Evolutionary conservation across 2,888 invertebrate genomes (phyloP), one percentile per base, ranked within the genome.

Genomic region (Polia nebulosa): DNA sequence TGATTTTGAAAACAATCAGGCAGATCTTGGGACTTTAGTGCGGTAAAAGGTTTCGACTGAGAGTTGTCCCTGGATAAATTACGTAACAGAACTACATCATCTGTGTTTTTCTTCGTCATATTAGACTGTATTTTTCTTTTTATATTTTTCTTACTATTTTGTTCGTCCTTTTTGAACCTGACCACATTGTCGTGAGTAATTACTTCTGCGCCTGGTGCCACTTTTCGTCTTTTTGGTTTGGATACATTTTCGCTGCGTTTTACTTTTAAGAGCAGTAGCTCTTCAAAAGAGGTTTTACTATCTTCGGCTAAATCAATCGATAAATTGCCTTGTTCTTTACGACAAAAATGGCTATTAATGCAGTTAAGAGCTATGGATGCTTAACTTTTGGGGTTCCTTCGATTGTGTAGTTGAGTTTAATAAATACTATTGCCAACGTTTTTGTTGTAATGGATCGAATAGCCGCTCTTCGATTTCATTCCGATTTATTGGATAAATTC

Each of bases 141-240:
- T 34, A 15, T 17, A 22, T 34, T 8, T 7, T 39, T 56, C 25
- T 41, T 41, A 17, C 4, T 41, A 17, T 41, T 41, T 56, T 41
- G 27, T 56, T 56, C 39, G 39, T 41, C 39, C n/a, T 13, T 56
- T 56, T 27, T 56, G 25, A n/a, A 41, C 39, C 27, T 36, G 6
- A 56, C 1, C 25, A 55, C 32, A 45, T 53, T 55, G 25, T 25
- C 32, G 27, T 62, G 53, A 55, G 60, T 51, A 29, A 60, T 60
- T 7, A 60, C 60, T 15, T 49, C 60, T 29, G 60, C 49, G n/a
- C 49, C 49, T 49, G 60, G 60, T 20, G 60, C 60, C 36, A 58
- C 45, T 17, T 47, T 47, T 58, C 34, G 59, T 9, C 47, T 34
- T 3, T n/a, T 36, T 59, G 34, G 47, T 22, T 59, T 59, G 34